Evolutionary conservation across 2,113 vertebrate species (phyloP).

Genomic region (Aegypius monachus): DNA sequence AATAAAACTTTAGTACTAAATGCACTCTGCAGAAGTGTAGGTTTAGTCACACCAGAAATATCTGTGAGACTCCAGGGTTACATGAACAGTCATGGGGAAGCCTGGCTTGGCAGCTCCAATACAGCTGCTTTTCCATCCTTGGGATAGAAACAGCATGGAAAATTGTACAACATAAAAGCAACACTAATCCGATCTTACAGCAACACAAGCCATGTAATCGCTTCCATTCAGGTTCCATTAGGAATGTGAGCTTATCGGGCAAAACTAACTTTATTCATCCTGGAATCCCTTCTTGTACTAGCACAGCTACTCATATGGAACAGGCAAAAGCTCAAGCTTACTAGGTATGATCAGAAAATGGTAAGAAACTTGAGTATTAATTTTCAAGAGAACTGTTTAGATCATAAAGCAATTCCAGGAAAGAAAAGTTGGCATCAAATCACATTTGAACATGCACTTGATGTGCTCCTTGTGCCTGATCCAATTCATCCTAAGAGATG

Average conservation of each 20-base stretch:
- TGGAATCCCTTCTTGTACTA: not conserved
- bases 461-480: not conserved
- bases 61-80: fast-evolving
- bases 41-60: not conserved
- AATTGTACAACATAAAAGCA: fast-evolving
- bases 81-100: fast-evolving
- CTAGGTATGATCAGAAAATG: fast-evolving
- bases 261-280: not conserved
- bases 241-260: fast-evolving
- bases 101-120: not conserved
- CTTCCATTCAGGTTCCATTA: not conserved
- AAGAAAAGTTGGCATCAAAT: not conserved
- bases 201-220: not conserved
- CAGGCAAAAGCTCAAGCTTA: not conserved
- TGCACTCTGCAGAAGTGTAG: fast-evolving
- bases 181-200: fast-evolving
- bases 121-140: not conserved
- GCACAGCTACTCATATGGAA: not conserved
- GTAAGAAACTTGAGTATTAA: not conserved
- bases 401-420: not conserved
- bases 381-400: not conserved
- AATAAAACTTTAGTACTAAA: not conserved
- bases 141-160: not conserved
- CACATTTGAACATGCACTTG: fast-evolving
- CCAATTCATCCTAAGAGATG: not conserved